Evolutionary conservation across 2,113 vertebrate genomes (phyloP).

Genomic region (Bufo bufo): DNA sequence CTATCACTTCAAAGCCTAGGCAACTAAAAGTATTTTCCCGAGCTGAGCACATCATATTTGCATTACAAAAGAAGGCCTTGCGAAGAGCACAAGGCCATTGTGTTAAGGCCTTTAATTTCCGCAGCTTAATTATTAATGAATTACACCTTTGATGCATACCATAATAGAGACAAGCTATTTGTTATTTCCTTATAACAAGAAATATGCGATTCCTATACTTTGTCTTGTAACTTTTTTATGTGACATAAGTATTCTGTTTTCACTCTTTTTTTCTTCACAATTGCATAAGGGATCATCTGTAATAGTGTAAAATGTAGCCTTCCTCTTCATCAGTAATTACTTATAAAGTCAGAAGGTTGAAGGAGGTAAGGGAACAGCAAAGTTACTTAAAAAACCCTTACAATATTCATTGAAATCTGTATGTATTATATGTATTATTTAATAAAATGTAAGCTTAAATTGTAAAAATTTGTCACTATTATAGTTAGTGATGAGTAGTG

Average conservation of each 20-base stretch:
- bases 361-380: not conserved
- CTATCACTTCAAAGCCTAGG: conserved; percentile 45
- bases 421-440: too few species aligned
- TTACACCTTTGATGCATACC: conserved; percentile 49
- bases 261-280: not conserved
- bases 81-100: not conserved
- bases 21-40: not conserved
- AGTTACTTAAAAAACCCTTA: not conserved
- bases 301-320: not conserved
- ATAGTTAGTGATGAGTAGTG: too few species aligned
- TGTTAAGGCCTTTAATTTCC: conserved; percentile 48
- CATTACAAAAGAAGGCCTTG: conserved; percentile 45
- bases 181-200: not conserved
- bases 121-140: conserved; percentile 59
- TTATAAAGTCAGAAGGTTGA: not conserved
- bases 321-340: not conserved
- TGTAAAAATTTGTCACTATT: too few species aligned
- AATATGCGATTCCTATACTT: not conserved
- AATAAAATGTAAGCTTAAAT: too few species aligned
- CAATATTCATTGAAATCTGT: too few species aligned
- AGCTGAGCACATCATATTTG: conserved; percentile 17
- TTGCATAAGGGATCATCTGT: not conserved
- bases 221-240: not conserved
- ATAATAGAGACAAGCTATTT: not conserved
- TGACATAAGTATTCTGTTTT: not conserved